Evolutionary conservation across 2,888 invertebrate species (phyloP).

Genomic region (Branchipolynoe longqiensis): DNA sequence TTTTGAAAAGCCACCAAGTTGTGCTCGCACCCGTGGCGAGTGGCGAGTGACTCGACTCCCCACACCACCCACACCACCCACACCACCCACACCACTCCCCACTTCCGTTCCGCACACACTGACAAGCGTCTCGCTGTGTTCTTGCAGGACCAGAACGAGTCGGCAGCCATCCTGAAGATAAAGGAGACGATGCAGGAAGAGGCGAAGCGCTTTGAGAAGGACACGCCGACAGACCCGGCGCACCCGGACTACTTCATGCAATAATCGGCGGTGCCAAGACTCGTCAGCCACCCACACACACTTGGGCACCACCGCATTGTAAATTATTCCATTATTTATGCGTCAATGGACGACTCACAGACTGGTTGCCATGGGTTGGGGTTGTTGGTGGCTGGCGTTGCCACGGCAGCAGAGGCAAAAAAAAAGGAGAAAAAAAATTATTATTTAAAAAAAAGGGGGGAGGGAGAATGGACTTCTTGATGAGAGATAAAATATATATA

Average conservation of each 20-base stretch:
- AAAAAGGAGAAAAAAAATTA: neutral
- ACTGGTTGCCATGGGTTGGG: slow-evolving; percentile 50
- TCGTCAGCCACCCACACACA: slow-evolving; percentile 49
- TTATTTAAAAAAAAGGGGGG: slow-evolving; percentile 1
- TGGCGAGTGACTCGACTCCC: too few species aligned
- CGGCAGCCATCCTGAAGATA: slow-evolving; percentile 99
- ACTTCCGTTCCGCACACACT: too few species aligned
- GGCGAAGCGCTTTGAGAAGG: slow-evolving; percentile 90
- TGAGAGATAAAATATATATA: neutral
- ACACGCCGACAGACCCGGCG: slow-evolving; percentile 68
- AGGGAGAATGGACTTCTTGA: neutral
- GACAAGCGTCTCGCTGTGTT: slow-evolving; percentile 6
- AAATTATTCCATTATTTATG: slow-evolving; percentile 63
- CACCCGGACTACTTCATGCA: slow-evolving; percentile 69
- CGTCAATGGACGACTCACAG: slow-evolving; percentile 57
- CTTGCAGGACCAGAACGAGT: slow-evolving; percentile 89
- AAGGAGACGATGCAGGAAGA: slow-evolving; percentile 99
- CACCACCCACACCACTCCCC: too few species aligned
- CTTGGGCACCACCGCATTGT: slow-evolving; percentile 48
- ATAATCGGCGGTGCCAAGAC: slow-evolving; percentile 60
- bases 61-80: too few species aligned
- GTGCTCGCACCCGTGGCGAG: too few species aligned
- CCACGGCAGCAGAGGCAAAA: slow-evolving; percentile 44
- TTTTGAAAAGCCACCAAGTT: too few species aligned
- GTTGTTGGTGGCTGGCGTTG: slow-evolving; percentile 50